Percentiles rank a stretch among this genome's conserved stretches.
These are phyloP conservation scores for Chloropsis hardwickii DNA, from an alignment of 2,113 vertebrate species.

Conservation along the genomic window DNA sequence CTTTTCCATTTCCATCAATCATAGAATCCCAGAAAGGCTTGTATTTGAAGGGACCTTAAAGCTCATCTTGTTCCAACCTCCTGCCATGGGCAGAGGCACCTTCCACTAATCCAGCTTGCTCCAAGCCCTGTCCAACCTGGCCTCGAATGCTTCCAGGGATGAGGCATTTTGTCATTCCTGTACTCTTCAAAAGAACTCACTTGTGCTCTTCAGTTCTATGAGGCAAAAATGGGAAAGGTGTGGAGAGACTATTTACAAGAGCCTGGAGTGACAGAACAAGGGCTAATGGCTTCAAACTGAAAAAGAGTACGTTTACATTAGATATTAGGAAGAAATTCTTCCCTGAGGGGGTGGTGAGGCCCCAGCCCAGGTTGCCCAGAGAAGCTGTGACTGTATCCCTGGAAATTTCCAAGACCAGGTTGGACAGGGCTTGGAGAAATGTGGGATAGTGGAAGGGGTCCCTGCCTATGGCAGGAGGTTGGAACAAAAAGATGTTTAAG, in stretches of 20 bases:
- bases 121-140: not conserved
- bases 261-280: not conserved
- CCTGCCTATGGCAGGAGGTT: not conserved
- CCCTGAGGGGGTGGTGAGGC: not conserved
- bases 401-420: not conserved
- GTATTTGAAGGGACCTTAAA: not conserved
- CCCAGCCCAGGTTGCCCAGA: not conserved
- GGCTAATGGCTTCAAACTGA: not conserved
- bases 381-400: not conserved
- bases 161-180: not conserved
- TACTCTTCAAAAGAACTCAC: not conserved
- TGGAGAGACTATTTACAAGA: not conserved
- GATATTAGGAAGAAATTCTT: not conserved
- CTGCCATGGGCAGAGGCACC: not conserved
- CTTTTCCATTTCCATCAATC: not conserved
- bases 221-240: not conserved
- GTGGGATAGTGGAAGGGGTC: not conserved
- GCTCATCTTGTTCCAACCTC: not conserved
- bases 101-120: not conserved
- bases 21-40: not conserved
- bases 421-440: fast-evolving
- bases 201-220: not conserved
- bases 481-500: not conserved
- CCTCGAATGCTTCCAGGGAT: not conserved
- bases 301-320: not conserved